Evolutionary conservation across 2,888 invertebrate genomes (phyloP), one percentile per base, ranked within the genome.

Genomic region (Sinopyrophorus schimmeli): DNA sequence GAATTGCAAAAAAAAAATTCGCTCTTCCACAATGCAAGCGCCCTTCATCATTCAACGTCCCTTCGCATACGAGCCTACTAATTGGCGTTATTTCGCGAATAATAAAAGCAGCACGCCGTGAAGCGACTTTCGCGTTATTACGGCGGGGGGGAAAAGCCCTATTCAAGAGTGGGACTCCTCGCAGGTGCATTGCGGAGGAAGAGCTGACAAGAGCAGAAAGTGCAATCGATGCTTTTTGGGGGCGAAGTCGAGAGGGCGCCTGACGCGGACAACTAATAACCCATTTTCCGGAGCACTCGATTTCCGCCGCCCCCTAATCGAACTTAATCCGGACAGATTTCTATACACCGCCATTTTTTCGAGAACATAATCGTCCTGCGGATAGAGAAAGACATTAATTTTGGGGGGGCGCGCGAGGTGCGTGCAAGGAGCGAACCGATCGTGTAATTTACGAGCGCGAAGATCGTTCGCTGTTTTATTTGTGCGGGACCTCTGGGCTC

Each of bases 221-320:
- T 51, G 53, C 54, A 55, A 35, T 41, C 42, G 47, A 54, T 40
- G 44, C 60, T 61, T 57, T 56, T 60, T 61, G 59, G 54, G 55
- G 53, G 26, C 38, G 21, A 31, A 44, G 28, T 47, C 39, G 47
- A 57, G 57, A 53, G 59, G 47, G 56, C 50, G 54, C 49, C 60
- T 61, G 60, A 59, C 54, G 53, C 60, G 55, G 57, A 61, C 62
- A 62, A 60, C 59, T 62, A 62, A 62, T 61, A 61, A 61, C 60
- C 60, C 54, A 60, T 62, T 62, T 62, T 62, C 62, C 60, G 57
- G 57, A 43, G n/a, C 50, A 47, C 55, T 49, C 57, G 57, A 52
- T 57, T 55, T 54, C 51, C 39, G 46, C 42, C 47, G 35, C 44
- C 42, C 53, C 49, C 51, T 47, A 48, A 48, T 46, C 39, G 38